Percentiles rank a stretch among this genome's conserved stretches.
phyloP scores from a whole-genome alignment of 1,140 invertebrate species.

The Leptopilina clavipes region DNA sequence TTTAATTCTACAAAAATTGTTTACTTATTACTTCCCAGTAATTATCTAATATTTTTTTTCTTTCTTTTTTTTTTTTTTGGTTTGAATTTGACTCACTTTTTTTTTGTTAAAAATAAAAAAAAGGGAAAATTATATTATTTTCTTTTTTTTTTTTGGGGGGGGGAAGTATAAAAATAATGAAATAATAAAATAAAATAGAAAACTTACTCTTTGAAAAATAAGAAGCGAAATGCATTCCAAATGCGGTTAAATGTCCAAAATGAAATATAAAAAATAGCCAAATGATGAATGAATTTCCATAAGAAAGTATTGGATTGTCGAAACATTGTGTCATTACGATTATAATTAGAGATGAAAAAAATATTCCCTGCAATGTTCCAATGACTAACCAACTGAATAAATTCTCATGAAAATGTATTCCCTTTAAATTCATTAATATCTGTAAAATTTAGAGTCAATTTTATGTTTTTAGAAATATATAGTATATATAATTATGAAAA shows the following conservation, averaged over 20 bases:
- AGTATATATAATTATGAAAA: too few relatives aligned
- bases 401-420: not conserved
- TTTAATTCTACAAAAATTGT: not conserved
- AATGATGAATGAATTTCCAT: conserved; percentile 30
- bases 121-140: too few relatives aligned
- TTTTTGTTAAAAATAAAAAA: too few relatives aligned
- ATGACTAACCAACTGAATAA: not conserved
- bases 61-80: too few relatives aligned
- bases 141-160: too few relatives aligned
- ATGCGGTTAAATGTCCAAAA: not conserved
- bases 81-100: too few relatives aligned
- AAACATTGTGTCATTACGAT: conserved; percentile 4
- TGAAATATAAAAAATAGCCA: not conserved
- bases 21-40: too few relatives aligned
- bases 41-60: too few relatives aligned
- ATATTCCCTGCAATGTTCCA: not conserved
- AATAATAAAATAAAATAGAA: not conserved
- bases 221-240: conserved; percentile 21
- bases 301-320: conserved; percentile 13
- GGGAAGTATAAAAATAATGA: too few relatives aligned
- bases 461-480: not conserved
- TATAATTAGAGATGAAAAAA: not conserved
- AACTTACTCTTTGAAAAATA: conserved; percentile 19
- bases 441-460: not conserved
- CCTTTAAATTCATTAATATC: conserved; percentile 4